Base-by-base conservation (phyloP, 2,797 vertebrate species). In the Notoglanidium macrostoma region DNA sequence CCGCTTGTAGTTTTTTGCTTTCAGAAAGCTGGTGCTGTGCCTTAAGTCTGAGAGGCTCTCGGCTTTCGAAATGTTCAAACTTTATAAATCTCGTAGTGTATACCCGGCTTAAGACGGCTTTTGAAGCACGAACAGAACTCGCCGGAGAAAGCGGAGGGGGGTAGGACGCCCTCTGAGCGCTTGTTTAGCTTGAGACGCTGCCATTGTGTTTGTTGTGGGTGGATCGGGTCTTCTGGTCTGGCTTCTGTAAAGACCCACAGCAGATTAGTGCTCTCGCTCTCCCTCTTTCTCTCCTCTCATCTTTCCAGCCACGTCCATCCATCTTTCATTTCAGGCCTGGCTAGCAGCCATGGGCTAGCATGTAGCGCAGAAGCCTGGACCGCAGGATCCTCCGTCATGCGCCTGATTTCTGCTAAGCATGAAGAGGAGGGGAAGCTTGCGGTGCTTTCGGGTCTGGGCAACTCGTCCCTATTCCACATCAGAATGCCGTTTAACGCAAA, bases 381-480 rank as follows among this genome's bases (percentile, higher is more conserved):
- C 83, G 80, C 89, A 90, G 83, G 81, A 88, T 86, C 88, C 86
- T 89, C 88, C 46, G 88, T 88, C 89, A 91, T 89, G 90, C 68
- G 89, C 88, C 91, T 87, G 89, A 89, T 88, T 86, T 87, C 86
- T 92, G 88, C 89, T 87, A 90, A 90, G 89, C 88, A 91, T 90
- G 89, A 85, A 40, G 90, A 86, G 87, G 91, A 90, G 91, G 92
- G 92, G 90, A 40, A 44, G 85, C 85, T 88, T 87, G 89, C 79
- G 86, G 90, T 32, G 85, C 82, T 86, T 90, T 87, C 83, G 85
- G 89, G 88, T 89, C 87, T 89, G 86, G 87, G 88, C 89, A 91
- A 94, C 95, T 95, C 94, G 93, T 95, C 93, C 94, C 94, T 94
- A 95, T 94, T 95, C 94, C 95, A 95, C 94, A 95, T 95, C 95